Percentiles rank a stretch among this genome's conserved stretches.
phyloP scores from a whole-genome alignment of 2,888 invertebrate species.

The Boloria euphrosyne region DNA sequence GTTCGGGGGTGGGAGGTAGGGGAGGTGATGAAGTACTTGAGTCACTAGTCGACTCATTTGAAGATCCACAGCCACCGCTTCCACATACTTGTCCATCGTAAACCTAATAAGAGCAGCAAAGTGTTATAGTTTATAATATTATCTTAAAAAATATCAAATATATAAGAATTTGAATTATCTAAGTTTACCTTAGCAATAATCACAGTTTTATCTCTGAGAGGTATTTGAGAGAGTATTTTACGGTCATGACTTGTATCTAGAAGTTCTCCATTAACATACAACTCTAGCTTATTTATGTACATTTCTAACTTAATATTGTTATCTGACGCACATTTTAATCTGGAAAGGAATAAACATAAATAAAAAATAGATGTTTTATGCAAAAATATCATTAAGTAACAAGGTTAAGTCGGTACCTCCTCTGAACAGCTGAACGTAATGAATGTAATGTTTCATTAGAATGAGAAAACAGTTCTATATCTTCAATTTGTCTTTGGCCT shows the following conservation, averaged over 20 bases:
- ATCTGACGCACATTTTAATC: constrained; percentile 73
- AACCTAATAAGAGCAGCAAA: constrained; percentile 52
- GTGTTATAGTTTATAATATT: background rate
- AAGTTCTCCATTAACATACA: constrained; percentile 94
- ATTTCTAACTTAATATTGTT: constrained; percentile 93
- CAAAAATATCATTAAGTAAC: background rate
- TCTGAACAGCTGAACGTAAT: constrained; percentile 89
- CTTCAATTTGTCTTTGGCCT: constrained; percentile 93
- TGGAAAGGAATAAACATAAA: constrained; percentile 52
- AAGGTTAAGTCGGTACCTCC: constrained; percentile 66
- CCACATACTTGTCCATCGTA: constrained; percentile 77
- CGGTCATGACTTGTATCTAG: constrained; percentile 94
- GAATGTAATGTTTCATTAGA: constrained; percentile 96
- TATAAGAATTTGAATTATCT: background rate
- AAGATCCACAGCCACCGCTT: constrained; percentile 76
- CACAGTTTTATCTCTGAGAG: constrained; percentile 94
- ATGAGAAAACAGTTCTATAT: constrained; percentile 95
- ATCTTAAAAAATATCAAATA: no score
- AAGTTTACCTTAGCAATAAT: constrained; percentile 73
- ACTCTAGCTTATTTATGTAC: constrained; percentile 94
- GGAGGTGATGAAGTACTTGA: constrained; percentile 97
- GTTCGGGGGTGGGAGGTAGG: constrained; percentile 93
- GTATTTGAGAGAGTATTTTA: constrained; percentile 92
- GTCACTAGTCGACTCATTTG: constrained; percentile 94
- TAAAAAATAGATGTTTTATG: constrained; percentile 4